A percentile compares a stretch with the other conserved stretches of the same genome.
phyloP scores from a whole-genome alignment of 1,140 invertebrate species.

The Drepana arcuata region DNA sequence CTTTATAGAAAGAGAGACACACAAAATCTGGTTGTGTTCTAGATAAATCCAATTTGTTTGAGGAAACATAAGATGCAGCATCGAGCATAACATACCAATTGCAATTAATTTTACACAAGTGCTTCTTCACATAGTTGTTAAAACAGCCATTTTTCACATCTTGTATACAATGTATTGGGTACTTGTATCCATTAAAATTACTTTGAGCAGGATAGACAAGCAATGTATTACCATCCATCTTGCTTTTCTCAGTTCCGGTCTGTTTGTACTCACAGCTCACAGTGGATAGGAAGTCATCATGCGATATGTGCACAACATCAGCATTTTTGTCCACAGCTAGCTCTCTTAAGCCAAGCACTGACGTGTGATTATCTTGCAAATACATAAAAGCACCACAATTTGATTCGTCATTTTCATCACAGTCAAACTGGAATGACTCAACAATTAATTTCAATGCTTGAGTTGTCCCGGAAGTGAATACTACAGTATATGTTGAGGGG shows the following conservation, averaged over 20 bases:
- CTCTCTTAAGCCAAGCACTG: conserved; percentile 92
- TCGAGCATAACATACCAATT: conserved; percentile 90
- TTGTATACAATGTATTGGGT: conserved; percentile 83
- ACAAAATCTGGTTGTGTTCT: conserved; percentile 89
- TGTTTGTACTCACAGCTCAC: conserved; percentile 30
- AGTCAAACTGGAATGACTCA: conserved; percentile 83
- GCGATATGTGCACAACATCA: conserved; percentile 70
- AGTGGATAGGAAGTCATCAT: conserved; percentile 66
- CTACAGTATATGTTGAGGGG: conserved; percentile 84
- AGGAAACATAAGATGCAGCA: conserved; percentile 87
- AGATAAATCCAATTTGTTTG: conserved; percentile 84
- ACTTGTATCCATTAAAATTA: conserved; percentile 95
- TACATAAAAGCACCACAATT: conserved; percentile 82
- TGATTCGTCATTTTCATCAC: conserved; percentile 16
- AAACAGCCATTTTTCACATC: conserved; percentile 77
- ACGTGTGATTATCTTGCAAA: conserved; percentile 94
- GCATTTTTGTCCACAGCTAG: conserved; percentile 65
- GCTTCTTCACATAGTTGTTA: conserved; percentile 43
- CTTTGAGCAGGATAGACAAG: conserved; percentile 93
- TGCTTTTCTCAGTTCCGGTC: conserved; percentile 11
- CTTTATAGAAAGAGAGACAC: conserved; percentile 96
- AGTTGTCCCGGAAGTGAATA: conserved; percentile 94
- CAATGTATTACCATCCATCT: conserved; percentile 71
- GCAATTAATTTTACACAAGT: conserved; percentile 39
- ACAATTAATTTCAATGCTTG: conserved; percentile 86